Evolutionary conservation across 2,888 invertebrate species (phyloP), one percentile per base, ranked within the genome.

Genomic region (Ophion ventricosus): DNA sequence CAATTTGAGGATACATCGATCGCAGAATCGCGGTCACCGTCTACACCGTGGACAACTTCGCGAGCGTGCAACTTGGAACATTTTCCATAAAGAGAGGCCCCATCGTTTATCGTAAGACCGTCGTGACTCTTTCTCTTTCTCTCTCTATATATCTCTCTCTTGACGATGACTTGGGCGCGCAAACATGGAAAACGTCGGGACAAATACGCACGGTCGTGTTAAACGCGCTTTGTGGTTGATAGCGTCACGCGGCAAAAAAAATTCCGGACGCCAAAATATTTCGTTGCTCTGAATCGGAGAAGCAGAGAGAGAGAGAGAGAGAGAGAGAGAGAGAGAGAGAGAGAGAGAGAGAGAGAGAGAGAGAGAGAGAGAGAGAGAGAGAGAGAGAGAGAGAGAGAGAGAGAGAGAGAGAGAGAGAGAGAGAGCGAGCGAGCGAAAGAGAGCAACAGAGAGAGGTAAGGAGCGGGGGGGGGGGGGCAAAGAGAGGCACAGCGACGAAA

Each of bases 1-100:
- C 61, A 25, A 61, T 57, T 77, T 56, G 63, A 61, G 67, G 83
- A 83, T 73, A 83, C 74, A 84, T 84, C 77, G 83, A 83, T 74
- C 83, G 77, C 2, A 3, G 83, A 84, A 84, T 74, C 73, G 77
- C 73, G 76, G 80, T 84, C 77, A 80, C 69, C 63, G 77, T 74
- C 43, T 43, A 43, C 1, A 43, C 59, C 73, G 29, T 59, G 25
- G 35, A 40, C n/a, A 26, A 64, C 64, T 20, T 35, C 17, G 8
- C 5, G 11, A n/a, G 35, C n/a, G 64, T 26, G 43, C 59, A 72
- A 54, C 29, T 70, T 56, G 57, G 35, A 72, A 70, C 35, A 40
- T 78, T 67, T 74, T 35, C 54, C 54, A 67, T 23, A 70, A 56
- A 35, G 14, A 26, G 56, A 72, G 57, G 64, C 70, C 76, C 64